Base-by-base conservation (phyloP, 92 coral and sea anemone species). In the Palythoa heliodiscus region DNA sequence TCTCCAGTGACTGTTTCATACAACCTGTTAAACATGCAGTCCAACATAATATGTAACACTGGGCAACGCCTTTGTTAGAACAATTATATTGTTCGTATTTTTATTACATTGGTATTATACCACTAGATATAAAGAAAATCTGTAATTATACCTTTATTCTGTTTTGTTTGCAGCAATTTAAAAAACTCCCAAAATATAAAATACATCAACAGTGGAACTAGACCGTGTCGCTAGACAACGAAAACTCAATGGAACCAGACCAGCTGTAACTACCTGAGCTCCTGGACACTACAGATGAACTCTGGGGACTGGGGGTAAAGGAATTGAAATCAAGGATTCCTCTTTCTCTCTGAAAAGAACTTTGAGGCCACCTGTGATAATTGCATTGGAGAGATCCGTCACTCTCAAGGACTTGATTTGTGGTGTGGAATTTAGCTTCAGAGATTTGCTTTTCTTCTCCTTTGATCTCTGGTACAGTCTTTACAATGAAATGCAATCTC, bases 401-500 rank as follows among this genome's bases (percentile, higher is more conserved):
- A 47, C 61, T 80, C 22, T 70, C 43, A 7, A 52, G 17, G 14
- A 35, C 13, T 43, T 80, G 58, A 13, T 16, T 40, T 80, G 16
- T 14, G 37, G 43, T 35, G 23, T 63, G 35, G 37, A 25, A 55
- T 79, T 43, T 47, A 52, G 15, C 43, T 47, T 79, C 73, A 38
- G 43, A 13, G 73, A 8, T 48, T 35, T 1, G 47, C 39, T 68
- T 66, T 20, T 43, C 66, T 22, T 52, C 71, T n/a, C 66, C 82
- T 11, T 88, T 76, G 64, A 74, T 78, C 43, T 93, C 93, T 58
- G 88, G 89, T 35, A 92, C 71, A 0, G 92, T 82, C 82, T 92
- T 93, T 67, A 94, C 95, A 77, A 97, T 95, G 50, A 97, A 97
- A 82, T 97, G 97, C 12, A 97, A 88, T 54, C 89, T 87, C 4